phyloP scores from a whole-genome alignment of 1,140 invertebrate species.

The Littorina saxatilis region DNA sequence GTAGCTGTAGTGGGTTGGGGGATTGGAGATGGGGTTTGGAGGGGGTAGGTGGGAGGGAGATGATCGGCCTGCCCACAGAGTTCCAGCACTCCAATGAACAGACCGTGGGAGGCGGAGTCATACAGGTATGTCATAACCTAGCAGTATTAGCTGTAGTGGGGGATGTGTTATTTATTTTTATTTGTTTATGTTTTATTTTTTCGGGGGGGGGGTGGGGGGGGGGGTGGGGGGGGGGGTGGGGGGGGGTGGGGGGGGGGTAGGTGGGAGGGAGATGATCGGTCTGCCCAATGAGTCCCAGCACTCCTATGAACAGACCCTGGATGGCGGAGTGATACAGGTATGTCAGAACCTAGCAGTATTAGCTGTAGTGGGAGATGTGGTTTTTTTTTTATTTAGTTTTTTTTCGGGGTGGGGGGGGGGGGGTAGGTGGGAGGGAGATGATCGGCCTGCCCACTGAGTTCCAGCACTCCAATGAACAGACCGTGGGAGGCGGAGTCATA shows the following conservation, averaged over 20 bases:
- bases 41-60: slow-evolving; percentile 51
- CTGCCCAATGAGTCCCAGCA: slow-evolving; percentile 79
- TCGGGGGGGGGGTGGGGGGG: background rate
- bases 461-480: slow-evolving; percentile 76
- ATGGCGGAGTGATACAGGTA: slow-evolving; percentile 81
- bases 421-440: slow-evolving; percentile 66
- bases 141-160: background rate
- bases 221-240: background rate
- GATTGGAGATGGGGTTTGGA: no score
- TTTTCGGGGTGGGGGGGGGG: no score
- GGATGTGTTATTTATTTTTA: background rate
- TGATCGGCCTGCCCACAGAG: slow-evolving; percentile 74
- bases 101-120: slow-evolving; percentile 78
- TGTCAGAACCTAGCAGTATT: no score
- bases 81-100: slow-evolving; percentile 78
- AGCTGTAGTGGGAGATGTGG: no score
- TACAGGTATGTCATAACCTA: slow-evolving; percentile 76
- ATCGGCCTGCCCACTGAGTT: slow-evolving; percentile 79
- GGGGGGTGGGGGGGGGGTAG: background rate
- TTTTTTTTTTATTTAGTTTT: no score
- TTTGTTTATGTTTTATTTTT: background rate
- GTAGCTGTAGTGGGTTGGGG: no score
- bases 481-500: slow-evolving; percentile 78
- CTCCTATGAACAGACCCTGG: slow-evolving; percentile 68
- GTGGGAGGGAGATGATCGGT: slow-evolving; percentile 76